Base-by-base conservation (phyloP, 2,888 invertebrate genomes). In the Camptogramma bilineatum region DNA sequence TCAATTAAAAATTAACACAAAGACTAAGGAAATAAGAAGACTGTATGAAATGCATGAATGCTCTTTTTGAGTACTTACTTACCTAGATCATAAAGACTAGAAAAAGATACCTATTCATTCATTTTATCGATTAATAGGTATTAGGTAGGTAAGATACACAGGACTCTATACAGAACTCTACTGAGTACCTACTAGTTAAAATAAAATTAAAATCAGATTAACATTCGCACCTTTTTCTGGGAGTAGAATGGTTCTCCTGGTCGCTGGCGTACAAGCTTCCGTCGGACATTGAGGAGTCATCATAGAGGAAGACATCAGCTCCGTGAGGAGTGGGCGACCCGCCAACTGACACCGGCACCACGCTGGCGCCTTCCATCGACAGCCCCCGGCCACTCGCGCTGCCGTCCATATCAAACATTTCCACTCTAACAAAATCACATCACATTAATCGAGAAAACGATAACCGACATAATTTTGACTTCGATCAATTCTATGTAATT, bases 191-290 rank as follows among this genome's bases (percentile, higher is more conserved):
- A n/a, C n/a, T n/a, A n/a, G n/a, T n/a, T n/a, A n/a, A n/a, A n/a
- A n/a, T n/a, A n/a, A n/a, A n/a, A n/a, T n/a, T n/a, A n/a, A n/a
- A n/a, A n/a, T n/a, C n/a, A n/a, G n/a, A n/a, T n/a, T n/a, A n/a
- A 28, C 28, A 28, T 42, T 16, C 42, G 16, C 16, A 96, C 96
- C 96, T 95, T 93, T 95, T 96, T 58, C 93, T 89, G 0, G 93
- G 91, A 47, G 94, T 93, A 0, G 95, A 94, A 71, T 94, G 95
- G 82, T 97, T 97, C 83, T 97, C 97, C 84, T 97, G 97, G 79
- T 97, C 97, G 83, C 97, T 97, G 68, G 96, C 96, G 82, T 96
- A 97, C 68, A 95, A 94, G 75, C 95, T 95, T 60, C 96, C 96
- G 75, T 95, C 95, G 55, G 92, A 93, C 88, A 92, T 88, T 0